Evolutionary conservation across 2,888 invertebrate species (phyloP), one percentile per base, ranked within the genome.

Genomic region (Plagodis pulveraria): DNA sequence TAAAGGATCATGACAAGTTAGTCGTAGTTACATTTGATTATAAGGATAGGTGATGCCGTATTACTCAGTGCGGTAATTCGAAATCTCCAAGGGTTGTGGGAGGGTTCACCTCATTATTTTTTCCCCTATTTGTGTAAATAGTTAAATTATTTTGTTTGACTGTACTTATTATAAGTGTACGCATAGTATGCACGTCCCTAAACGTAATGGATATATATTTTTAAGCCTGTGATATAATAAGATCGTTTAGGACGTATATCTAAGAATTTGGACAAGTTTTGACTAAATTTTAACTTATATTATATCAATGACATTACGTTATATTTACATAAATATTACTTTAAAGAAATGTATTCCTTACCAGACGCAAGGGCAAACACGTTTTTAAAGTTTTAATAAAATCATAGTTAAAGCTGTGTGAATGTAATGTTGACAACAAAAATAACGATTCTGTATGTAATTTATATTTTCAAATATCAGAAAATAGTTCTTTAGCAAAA

Each of bases 11-110:
- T 83, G 80, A 80, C 69, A 66, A 66, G 72, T 81, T 77, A 76
- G 71, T 70, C 76, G 72, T 74, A 73, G 77, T 80, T 75, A 81
- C 81, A 80, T 83, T 78, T 84, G 74, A 80, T 80, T 75, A 75
- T 76, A 79, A 82, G 81, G 79, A 82, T 86, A 83, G 78, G 82
- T 79, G 82, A 75, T 77, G 76, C 73, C 72, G 80, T 77, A 81
- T 80, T 79, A 76, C 72, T 75, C 75, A 71, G 78, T 79, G 76
- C 78, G 74, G 87, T 87, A 87, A 89, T 89, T 89, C 85, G 81
- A 86, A 89, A 89, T 91, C 89, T 91, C 91, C 84, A 84, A 91
- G 90, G 92, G 91, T 91, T 91, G 91, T 91, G 91, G 90, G 90
- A 89, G 89, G 90, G 89, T 84, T 85, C 77, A 79, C 91, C 91